Evolutionary conservation across 2,113 vertebrate genomes (phyloP).

Genomic region (Isurus oxyrinchus): DNA sequence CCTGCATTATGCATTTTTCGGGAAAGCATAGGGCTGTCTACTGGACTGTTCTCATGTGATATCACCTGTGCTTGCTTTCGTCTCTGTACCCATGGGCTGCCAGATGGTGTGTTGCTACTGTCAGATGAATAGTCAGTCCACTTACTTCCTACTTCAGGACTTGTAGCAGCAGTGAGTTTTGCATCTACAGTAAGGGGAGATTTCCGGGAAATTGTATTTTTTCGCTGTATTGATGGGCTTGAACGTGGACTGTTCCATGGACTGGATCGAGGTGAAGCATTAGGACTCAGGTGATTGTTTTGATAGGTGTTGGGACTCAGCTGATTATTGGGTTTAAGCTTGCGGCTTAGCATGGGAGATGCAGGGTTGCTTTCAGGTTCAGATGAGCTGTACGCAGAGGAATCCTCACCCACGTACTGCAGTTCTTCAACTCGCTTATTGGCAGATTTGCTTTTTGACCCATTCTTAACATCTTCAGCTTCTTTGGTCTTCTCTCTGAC

Average conservation of each 20-base stretch:
- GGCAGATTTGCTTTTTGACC: constrained; percentile 68
- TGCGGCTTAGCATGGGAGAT: constrained; percentile 72
- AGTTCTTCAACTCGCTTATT: constrained; percentile 87
- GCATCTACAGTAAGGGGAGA: constrained; percentile 74
- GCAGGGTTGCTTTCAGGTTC: constrained; percentile 86
- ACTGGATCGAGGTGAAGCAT: constrained; percentile 78
- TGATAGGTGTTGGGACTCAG: constrained; percentile 70
- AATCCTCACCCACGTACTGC: constrained; percentile 80
- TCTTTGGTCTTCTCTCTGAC: constrained; percentile 69
- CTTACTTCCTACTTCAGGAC: constrained; percentile 60
- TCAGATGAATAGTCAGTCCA: constrained; percentile 85
- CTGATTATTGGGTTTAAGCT: constrained; percentile 59
- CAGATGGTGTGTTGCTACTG: constrained; percentile 83
- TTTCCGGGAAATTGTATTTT: constrained; percentile 60
- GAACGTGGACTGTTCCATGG: constrained; percentile 82
- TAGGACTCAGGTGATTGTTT: constrained; percentile 80
- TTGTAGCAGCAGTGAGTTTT: constrained; percentile 60
- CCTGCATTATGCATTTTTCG: constrained; percentile 79
- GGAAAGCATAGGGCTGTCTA: constrained; percentile 73
- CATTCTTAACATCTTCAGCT: constrained; percentile 53
- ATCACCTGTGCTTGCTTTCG: constrained; percentile 71
- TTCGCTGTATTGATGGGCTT: constrained; percentile 76
- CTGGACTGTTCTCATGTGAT: constrained; percentile 76
- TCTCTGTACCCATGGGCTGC: constrained; percentile 95
- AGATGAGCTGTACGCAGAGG: constrained; percentile 85